phyloP scores from a whole-genome alignment of 1,140 invertebrate genomes.

The Drosophila paulistorum region DNA sequence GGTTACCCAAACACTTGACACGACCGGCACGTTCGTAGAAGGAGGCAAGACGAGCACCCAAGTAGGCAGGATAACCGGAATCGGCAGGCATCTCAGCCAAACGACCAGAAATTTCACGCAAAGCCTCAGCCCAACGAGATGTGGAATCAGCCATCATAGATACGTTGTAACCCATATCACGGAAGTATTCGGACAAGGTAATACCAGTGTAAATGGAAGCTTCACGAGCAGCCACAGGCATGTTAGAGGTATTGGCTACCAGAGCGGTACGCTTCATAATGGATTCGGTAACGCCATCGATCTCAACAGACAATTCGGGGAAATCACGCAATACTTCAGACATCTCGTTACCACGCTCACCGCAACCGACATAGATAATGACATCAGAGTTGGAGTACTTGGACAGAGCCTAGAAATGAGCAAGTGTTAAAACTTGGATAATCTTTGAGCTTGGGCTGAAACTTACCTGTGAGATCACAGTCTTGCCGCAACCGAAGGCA shows the following conservation, averaged over 20 bases:
- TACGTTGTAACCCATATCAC: slow-evolving; percentile 99
- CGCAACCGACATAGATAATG: slow-evolving; percentile 99
- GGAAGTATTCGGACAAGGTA: slow-evolving; percentile 98
- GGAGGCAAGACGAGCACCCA: slow-evolving; percentile 98
- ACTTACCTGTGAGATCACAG: slow-evolving; percentile 90
- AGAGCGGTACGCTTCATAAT: slow-evolving; percentile 99
- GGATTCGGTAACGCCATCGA: slow-evolving; percentile 97
- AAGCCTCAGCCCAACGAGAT: slow-evolving; percentile 99
- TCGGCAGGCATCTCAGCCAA: slow-evolving; percentile 99
- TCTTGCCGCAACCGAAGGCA: slow-evolving; percentile 97
- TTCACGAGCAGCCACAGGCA: slow-evolving; percentile 99
- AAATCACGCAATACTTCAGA: slow-evolving; percentile 98
- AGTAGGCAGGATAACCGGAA: slow-evolving; percentile 99
- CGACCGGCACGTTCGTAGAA: slow-evolving; percentile 99
- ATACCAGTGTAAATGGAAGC: slow-evolving; percentile 99
- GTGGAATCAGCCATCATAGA: slow-evolving; percentile 99
- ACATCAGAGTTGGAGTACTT: slow-evolving; percentile 99
- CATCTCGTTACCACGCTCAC: slow-evolving; percentile 96
- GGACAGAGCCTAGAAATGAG: slow-evolving; percentile 90
- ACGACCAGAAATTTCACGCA: slow-evolving; percentile 99
- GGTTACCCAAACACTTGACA: slow-evolving; percentile 98
- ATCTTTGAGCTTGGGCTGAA: background rate
- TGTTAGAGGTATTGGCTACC: slow-evolving; percentile 99
- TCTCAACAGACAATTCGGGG: slow-evolving; percentile 98
- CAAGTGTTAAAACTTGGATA: background rate